Evolutionary conservation across 2,888 invertebrate species (phyloP).

Genomic region (Trilocha varians): DNA sequence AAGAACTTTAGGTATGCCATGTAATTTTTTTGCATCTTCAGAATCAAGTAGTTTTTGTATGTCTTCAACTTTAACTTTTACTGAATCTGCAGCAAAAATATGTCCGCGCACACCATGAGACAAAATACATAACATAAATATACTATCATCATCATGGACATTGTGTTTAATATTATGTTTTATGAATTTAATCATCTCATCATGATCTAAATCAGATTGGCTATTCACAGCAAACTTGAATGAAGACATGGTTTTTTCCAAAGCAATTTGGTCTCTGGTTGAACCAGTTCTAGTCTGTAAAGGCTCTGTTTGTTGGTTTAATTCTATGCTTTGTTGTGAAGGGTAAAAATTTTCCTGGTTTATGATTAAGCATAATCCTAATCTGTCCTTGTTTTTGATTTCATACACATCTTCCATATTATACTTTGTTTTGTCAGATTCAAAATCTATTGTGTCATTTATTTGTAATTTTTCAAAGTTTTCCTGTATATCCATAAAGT

Average conservation of each 20-base stretch:
- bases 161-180: conserved; percentile 34
- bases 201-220: conserved; percentile 36
- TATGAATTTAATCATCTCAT: conserved; percentile 40
- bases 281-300: conserved; percentile 43
- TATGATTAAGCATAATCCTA: conserved; percentile 57
- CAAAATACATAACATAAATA: conserved; percentile 57
- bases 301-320: conserved; percentile 15
- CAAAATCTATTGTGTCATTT: conserved; percentile 26
- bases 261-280: conserved; percentile 32
- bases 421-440: conserved; percentile 36
- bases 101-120: conserved; percentile 60
- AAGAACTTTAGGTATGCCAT: conserved; percentile 50
- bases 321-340: conserved; percentile 42
- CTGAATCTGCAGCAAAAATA: conserved; percentile 55
- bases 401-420: conserved; percentile 32
- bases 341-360: conserved; percentile 58
- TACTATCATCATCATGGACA: conserved; percentile 41
- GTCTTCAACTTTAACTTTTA: conserved; percentile 51
- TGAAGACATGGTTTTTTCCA: conserved; percentile 43
- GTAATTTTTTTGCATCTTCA: conserved; percentile 33
- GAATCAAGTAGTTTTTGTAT: conserved; percentile 52
- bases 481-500: not conserved
- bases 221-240: conserved; percentile 49
- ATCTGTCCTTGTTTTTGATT: conserved; percentile 41
- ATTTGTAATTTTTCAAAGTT: conserved; percentile 11